Evolutionary conservation across 2,113 vertebrate genomes (phyloP).

Genomic region (Dermatemys mawii): DNA sequence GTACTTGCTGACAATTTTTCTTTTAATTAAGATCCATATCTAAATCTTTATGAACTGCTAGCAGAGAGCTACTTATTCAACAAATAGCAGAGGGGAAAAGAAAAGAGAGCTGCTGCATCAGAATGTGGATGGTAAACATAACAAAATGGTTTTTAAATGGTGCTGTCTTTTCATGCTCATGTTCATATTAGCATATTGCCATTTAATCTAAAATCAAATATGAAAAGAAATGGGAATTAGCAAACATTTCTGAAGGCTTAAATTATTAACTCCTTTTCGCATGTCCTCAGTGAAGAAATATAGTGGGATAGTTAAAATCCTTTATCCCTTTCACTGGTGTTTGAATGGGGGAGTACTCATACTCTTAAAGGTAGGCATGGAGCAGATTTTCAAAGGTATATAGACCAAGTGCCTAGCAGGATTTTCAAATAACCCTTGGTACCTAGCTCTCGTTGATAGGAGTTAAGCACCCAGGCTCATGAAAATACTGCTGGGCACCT

Average conservation of each 20-base stretch:
- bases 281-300: not conserved
- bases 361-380: not conserved
- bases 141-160: not conserved
- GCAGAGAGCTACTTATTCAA: not conserved
- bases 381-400: not conserved
- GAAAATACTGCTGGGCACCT: not conserved
- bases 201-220: not conserved
- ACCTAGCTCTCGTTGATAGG: not conserved
- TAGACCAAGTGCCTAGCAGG: not conserved
- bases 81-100: not conserved
- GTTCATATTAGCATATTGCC: not conserved
- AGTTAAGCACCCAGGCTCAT: not conserved
- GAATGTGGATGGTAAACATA: not conserved
- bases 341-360: not conserved
- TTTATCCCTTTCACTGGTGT: not conserved
- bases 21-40: constrained; percentile 63
- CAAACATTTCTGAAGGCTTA: not conserved
- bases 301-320: not conserved
- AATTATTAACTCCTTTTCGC: not conserved
- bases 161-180: not conserved
- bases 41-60: not conserved
- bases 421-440: not conserved
- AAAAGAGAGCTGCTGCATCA: not conserved
- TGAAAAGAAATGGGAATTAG: not conserved
- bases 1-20: constrained; percentile 38